Evolutionary conservation across 2,113 vertebrate genomes (phyloP), one percentile per base, ranked within the genome.

Genomic region (Pteronura brasiliensis): DNA sequence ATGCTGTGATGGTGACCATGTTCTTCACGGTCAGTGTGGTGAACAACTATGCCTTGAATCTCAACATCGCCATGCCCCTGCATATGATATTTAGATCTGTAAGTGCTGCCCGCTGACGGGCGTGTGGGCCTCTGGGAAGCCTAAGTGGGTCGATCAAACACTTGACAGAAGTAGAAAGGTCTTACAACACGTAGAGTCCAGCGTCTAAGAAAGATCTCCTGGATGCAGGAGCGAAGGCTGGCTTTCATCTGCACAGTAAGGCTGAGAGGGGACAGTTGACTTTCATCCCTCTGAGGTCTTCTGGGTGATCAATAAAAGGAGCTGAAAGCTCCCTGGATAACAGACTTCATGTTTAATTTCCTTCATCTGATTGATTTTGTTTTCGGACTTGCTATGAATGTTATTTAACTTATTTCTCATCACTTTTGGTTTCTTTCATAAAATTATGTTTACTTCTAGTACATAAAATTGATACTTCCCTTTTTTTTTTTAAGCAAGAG

Each of bases 71-170:
- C 52, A 99, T 99, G 99, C 99, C 99, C 0, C 98, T 99, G 95
- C 99, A 99, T 97, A 99, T 99, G 99, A 99, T 99, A 98, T 99
- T 99, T 98, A 99, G 99, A 99, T 99, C 99, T 11, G 99, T 99
- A 97, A 99, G 99, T 99, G 71, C 77, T 55, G 11, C n/a, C 6
- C 0, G 21, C 15, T 34, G 36, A 0, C 21, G 1, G 3, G 25
- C 6, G 0, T 4, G 0, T 21, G 67, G 15, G 55, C 27, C 59
- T 86, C 39, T n/a, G 39, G 61, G 15, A 71, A 36, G 27, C 39
- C n/a, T 1, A 10, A 39, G 23, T 4, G 29, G 83, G 15, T 15
- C 20, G 39, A 34, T 18, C 0, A 0, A 39, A 29, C 7, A 20
- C 47, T 23, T 36, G 36, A 7, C 61, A 29, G 1, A 61, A 63